Conservation (phyloP, 1,140 invertebrate species). For the Lamellibrachia luymesi region DNA sequence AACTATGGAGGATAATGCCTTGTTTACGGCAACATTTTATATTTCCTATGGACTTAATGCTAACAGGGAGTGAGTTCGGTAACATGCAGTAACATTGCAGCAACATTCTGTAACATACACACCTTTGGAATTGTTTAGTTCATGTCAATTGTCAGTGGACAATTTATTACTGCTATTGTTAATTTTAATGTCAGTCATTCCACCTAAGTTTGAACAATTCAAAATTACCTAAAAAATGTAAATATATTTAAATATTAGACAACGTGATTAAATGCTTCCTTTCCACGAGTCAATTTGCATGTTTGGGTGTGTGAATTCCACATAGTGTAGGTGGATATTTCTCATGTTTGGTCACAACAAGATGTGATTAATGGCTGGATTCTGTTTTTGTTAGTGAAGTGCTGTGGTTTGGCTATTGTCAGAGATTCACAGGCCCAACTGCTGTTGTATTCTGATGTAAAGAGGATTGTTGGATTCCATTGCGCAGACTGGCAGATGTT, state of each 20-base stretch:
- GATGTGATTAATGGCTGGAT: not conserved
- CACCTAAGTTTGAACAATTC: not conserved
- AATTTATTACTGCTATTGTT: not conserved
- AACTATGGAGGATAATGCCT: too few relatives aligned
- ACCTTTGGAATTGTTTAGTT: too few relatives aligned
- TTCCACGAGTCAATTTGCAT: not conserved
- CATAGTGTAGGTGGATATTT: not conserved
- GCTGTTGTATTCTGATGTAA: not conserved
- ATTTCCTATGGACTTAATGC: too few relatives aligned
- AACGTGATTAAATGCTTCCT: not conserved
- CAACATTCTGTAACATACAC: too few relatives aligned
- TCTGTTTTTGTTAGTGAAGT: not conserved
- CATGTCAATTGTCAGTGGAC: not conserved
- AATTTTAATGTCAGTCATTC: not conserved
- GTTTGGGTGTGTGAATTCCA: not conserved
- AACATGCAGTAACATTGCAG: too few relatives aligned
- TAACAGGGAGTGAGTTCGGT: too few relatives aligned
- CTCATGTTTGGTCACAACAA: not conserved
- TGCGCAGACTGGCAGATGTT: not conserved
- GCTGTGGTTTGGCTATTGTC: not conserved
- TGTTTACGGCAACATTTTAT: too few relatives aligned
- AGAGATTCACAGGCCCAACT: not conserved
- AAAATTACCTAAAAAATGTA: not conserved
- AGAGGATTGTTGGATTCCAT: not conserved
- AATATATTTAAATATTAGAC: not conserved